These are phyloP conservation scores for Tolmerus cingulatus DNA, from an alignment of 2,888 invertebrate genomes.

Conservation along the genomic window DNA sequence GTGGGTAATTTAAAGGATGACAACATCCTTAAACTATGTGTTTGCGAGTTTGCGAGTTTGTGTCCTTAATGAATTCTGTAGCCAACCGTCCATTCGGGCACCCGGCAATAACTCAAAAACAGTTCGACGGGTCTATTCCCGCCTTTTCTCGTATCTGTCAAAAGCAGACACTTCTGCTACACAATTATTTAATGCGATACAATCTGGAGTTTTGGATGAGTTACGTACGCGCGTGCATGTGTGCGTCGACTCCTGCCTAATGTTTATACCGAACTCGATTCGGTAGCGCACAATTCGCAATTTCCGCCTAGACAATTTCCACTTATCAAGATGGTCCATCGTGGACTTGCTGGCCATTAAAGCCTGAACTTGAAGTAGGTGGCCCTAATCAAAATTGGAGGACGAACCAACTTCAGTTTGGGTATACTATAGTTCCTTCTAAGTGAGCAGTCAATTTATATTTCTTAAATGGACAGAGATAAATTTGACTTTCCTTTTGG, in stretches of 20 bases:
- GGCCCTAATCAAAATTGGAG: not conserved
- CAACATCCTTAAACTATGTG: conserved; percentile 28
- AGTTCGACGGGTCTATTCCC: conserved; percentile 54
- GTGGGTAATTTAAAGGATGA: conserved; percentile 37
- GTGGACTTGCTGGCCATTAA: not conserved
- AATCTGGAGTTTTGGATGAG: conserved; percentile 14
- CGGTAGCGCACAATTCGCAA: not conserved
- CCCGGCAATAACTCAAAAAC: conserved; percentile 60
- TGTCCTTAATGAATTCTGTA: conserved; percentile 37
- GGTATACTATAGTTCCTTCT: not conserved
- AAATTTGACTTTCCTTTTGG: not conserved
- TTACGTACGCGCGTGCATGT: not conserved
- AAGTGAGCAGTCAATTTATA: not conserved
- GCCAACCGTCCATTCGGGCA: conserved; percentile 16
- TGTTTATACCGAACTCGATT: not conserved
- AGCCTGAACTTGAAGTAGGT: not conserved
- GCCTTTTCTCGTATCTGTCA: conserved; percentile 61
- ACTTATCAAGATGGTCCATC: not conserved
- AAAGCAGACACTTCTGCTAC: conserved; percentile 49
- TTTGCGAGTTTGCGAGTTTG: not conserved
- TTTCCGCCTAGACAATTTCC: not conserved
- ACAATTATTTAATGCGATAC: conserved; percentile 41
- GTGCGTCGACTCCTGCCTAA: not conserved
- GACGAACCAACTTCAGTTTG: not conserved
- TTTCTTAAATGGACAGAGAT: not conserved